Percentiles rank a stretch among this genome's conserved stretches.
Conservation (phyloP, 2,113 vertebrate genomes). For the Girardinichthys multiradiatus region DNA sequence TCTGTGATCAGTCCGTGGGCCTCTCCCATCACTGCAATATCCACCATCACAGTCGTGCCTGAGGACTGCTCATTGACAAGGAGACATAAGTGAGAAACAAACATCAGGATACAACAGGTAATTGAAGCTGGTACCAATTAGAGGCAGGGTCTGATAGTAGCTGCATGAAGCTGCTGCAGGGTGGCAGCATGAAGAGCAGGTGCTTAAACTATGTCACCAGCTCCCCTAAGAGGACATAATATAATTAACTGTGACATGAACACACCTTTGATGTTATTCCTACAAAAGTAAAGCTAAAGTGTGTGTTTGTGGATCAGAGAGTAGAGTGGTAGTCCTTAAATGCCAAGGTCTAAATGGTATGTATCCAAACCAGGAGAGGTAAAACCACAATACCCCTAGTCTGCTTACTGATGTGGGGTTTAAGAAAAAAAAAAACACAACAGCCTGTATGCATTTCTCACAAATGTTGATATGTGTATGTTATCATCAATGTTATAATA, state of each 20-base stretch:
- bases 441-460: neutral
- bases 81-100: constrained; percentile 33
- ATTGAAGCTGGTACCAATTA: constrained; percentile 17
- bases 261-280: constrained; percentile 17
- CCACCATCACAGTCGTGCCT: constrained; percentile 94
- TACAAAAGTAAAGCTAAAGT: constrained; percentile 3
- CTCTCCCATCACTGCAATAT: constrained; percentile 97
- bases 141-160: constrained; percentile 1
- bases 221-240: constrained; percentile 29
- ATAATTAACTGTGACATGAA: constrained; percentile 29
- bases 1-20: constrained; percentile 96
- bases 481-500: neutral
- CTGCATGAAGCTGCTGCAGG: neutral
- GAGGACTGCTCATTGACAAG: constrained; percentile 82
- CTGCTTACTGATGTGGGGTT: too few relatives aligned
- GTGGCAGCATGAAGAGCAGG: constrained; percentile 27
- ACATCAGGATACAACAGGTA: constrained; percentile 21
- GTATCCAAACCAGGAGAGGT: neutral
- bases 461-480: neutral
- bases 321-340: neutral
- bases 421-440: neutral
- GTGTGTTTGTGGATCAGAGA: neutral
- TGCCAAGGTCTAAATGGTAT: neutral
- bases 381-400: neutral
- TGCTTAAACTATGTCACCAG: constrained; percentile 25